Percentiles rank a stretch among this genome's conserved stretches.
phyloP scores from a whole-genome alignment of 2,888 invertebrate species.

The Bellardia pandia region DNA sequence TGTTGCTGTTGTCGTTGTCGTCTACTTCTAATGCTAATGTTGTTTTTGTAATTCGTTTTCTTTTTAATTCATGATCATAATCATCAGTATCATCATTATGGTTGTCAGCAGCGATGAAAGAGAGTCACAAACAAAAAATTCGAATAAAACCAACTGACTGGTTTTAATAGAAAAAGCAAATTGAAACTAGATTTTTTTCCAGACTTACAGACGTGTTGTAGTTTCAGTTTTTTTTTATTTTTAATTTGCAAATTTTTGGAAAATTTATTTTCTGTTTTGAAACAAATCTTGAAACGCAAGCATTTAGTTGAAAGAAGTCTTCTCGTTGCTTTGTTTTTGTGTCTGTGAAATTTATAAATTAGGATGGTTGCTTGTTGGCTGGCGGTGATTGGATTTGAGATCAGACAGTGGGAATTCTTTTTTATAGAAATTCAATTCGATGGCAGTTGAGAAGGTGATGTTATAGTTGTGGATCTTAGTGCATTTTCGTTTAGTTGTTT shows the following conservation, averaged over 20 bases:
- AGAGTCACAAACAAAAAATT: constrained; percentile 13
- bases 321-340: constrained; percentile 8
- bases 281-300: constrained; percentile 16
- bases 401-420: constrained; percentile 68
- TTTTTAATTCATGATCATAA: constrained; percentile 55
- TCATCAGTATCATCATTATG: constrained; percentile 14
- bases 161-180: constrained; percentile 67
- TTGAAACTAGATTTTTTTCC: constrained; percentile 67
- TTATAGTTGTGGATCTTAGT: constrained; percentile 17
- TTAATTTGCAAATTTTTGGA: constrained; percentile 13
- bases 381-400: constrained; percentile 36
- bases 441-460: constrained; percentile 40
- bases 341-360: constrained; percentile 23
- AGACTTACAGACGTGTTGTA: constrained; percentile 60
- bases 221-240: constrained; percentile 8
- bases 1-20: constrained; percentile 38
- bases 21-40: constrained; percentile 48
- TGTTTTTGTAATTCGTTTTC: constrained; percentile 70
- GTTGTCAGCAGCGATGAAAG: constrained; percentile 20
- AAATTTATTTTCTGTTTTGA: constrained; percentile 43
- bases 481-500: constrained; percentile 32
- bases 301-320: constrained; percentile 35
- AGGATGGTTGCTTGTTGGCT: neutral
- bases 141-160: constrained; percentile 21
- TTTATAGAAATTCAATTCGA: constrained; percentile 41